Conservation (phyloP, 1,140 invertebrate species). For the Drosophila hydei region DNA sequence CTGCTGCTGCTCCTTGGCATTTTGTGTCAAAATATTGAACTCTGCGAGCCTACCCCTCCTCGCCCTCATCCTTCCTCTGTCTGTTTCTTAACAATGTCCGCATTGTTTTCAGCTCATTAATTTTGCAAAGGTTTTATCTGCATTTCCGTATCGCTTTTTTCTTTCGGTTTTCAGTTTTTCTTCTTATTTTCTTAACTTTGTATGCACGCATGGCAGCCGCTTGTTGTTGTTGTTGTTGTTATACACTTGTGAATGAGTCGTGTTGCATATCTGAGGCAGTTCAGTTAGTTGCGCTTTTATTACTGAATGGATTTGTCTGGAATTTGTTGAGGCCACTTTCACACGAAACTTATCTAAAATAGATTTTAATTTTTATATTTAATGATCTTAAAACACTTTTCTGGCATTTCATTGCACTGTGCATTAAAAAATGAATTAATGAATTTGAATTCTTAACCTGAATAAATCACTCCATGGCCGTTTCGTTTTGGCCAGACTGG, state of each 20-base stretch:
- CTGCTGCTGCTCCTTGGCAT: constrained; percentile 41
- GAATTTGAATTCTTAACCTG: too few relatives aligned
- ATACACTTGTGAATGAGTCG: constrained; percentile 11
- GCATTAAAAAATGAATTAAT: too few relatives aligned
- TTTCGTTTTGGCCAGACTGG: too few relatives aligned
- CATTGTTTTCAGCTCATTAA: constrained; percentile 76
- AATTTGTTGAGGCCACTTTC: too few relatives aligned
- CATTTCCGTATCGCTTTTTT: constrained; percentile 64
- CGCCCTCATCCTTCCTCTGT: constrained; percentile 3
- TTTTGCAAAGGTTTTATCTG: constrained; percentile 72
- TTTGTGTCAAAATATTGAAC: constrained; percentile 58
- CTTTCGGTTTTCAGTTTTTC: too few relatives aligned
- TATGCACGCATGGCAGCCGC: constrained; percentile 47
- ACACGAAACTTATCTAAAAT: too few relatives aligned
- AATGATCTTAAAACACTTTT: too few relatives aligned
- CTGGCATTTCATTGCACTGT: too few relatives aligned
- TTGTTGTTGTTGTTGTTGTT: constrained; percentile 16
- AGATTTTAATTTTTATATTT: too few relatives aligned
- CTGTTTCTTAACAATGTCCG: constrained; percentile 62
- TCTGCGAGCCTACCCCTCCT: constrained; percentile 1
- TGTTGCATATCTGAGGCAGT: constrained; percentile 1
- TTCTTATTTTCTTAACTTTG: constrained; percentile 29
- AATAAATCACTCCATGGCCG: too few relatives aligned
- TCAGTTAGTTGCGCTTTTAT: constrained; percentile 6
- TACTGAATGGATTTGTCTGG: too few relatives aligned